phyloP scores from a whole-genome alignment of 1,140 invertebrate species.

The Antheraea mylitta region DNA sequence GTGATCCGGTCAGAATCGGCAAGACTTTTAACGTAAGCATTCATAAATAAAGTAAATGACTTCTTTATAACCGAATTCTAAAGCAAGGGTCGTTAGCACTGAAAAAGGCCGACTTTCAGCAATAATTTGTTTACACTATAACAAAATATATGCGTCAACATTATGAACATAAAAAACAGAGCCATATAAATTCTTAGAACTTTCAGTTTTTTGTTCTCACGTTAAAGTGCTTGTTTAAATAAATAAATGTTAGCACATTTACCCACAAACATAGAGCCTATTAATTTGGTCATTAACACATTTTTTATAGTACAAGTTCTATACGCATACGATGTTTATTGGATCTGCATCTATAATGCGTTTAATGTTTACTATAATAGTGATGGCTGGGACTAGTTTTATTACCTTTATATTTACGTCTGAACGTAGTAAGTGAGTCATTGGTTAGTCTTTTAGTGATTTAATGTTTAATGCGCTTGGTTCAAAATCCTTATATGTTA shows the following conservation, averaged over 20 bases:
- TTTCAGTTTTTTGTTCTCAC: neutral
- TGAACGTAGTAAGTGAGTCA: constrained; percentile 10
- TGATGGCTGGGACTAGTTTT: neutral
- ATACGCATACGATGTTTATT: neutral
- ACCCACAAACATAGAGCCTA: neutral
- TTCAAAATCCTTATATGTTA: constrained; percentile 4
- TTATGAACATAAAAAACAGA: neutral
- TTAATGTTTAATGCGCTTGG: constrained; percentile 3
- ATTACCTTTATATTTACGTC: neutral
- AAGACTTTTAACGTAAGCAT: neutral
- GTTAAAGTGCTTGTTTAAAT: neutral
- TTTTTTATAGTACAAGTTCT: neutral
- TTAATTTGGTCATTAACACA: neutral
- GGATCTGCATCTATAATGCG: neutral
- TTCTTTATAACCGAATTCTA: neutral
- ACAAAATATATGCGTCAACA: neutral
- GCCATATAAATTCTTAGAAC: neutral
- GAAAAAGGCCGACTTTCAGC: too few species aligned
- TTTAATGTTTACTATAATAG: neutral
- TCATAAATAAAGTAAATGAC: neutral
- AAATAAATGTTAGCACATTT: neutral
- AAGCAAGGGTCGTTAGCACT: neutral
- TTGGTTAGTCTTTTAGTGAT: neutral
- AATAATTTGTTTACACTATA: too few species aligned
- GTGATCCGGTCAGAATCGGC: neutral